Evolutionary conservation across 2,888 invertebrate species (phyloP), one percentile per base, ranked within the genome.

Genomic region (Onchidella celtica): DNA sequence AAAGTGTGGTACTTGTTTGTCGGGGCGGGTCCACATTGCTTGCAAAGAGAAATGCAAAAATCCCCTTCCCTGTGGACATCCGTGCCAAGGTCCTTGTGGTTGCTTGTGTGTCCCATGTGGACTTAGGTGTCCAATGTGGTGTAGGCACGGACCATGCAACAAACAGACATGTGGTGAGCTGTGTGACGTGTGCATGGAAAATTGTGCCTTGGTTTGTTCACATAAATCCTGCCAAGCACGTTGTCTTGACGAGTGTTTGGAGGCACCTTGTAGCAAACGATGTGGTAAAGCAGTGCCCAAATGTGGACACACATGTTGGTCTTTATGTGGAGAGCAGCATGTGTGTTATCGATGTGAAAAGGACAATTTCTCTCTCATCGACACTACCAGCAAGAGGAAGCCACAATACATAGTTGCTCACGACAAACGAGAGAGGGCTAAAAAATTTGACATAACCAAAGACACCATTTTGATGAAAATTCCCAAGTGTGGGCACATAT

Each of bases 271-370:
- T 29, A 69, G n/a, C 24, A 79, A 69, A 47, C 2, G 21, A 21
- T 79, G 81, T 38, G n/a, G 47, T 55, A 61, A 69, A n/a, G 78
- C 55, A 32, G 32, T 66, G 3, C 6, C 57, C 14, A 57, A 69
- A 27, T 77, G 82, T 24, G 34, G 66, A 29, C 77, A 82, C 47
- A 74, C 55, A 63, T 79, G 75, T 21, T n/a, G 24, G 55, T 70
- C 79, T n/a, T 55, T 79, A 2, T 83, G 83, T 79, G 79, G 83
- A 11, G 83, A 83, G 38, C 32, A 1, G 14, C 79, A 79, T 38
- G 75, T 83, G 14, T 83, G 83, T 32, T 79, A 57, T 36, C 0
- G n/a, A 1, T 83, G 83, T 55, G 83, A 79, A 24, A 38, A 75
- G n/a, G n/a, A 57, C 1, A 69, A 79, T 1, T 83, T 83, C 36